These are phyloP conservation scores for Julus scanicus DNA, from an alignment of 2,888 invertebrate species.

Conservation along the genomic window DNA sequence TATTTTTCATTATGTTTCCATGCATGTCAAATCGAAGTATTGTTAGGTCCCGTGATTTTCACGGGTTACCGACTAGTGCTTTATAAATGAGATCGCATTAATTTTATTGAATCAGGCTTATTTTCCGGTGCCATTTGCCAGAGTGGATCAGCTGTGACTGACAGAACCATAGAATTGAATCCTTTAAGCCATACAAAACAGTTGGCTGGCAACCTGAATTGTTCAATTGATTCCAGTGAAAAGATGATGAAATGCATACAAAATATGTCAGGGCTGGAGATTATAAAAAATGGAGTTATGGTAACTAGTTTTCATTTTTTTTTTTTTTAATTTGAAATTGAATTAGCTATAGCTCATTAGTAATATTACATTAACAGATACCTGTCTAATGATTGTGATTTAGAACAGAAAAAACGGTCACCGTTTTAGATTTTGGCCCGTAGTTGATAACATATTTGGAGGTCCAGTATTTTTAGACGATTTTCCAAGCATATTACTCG, in stretches of 20 bases:
- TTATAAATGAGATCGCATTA: neutral
- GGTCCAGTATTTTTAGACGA: neutral
- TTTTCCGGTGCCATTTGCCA: conserved; percentile 54
- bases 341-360: neutral
- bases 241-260: conserved; percentile 39
- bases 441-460: neutral
- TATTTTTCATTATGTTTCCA: no score
- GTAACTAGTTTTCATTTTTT: neutral
- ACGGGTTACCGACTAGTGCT: no score
- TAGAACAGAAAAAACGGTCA: neutral
- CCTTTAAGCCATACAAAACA: neutral
- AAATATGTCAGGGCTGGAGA: neutral
- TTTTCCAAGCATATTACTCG: neutral
- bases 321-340: neutral
- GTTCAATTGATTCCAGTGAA: neutral
- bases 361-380: neutral
- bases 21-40: no score
- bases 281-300: neutral
- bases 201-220: neutral
- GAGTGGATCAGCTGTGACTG: conserved; percentile 41
- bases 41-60: no score
- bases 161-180: neutral
- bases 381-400: no score
- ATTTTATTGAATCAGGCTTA: neutral
- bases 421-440: neutral